phyloP scores from a whole-genome alignment of 2,797 vertebrate species.

The Macropodus opercularis region DNA sequence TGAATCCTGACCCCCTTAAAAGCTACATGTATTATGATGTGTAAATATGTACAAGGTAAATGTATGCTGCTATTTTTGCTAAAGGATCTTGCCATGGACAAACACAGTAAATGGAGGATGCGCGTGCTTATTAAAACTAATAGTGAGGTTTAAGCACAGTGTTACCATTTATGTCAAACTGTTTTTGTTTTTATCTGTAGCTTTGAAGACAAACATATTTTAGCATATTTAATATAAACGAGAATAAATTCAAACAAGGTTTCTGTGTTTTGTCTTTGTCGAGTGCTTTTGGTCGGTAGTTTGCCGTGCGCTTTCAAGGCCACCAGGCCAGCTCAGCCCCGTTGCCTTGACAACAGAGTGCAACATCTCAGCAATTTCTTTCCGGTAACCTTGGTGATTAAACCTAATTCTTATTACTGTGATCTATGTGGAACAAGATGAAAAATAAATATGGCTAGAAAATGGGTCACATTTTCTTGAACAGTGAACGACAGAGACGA shows the following conservation, averaged over 20 bases:
- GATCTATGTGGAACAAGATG: constrained; percentile 50
- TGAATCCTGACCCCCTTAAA: no score
- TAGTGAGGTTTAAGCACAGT: no score
- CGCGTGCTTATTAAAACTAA: no score
- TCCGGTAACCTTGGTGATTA: constrained; percentile 65
- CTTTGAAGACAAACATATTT: neutral
- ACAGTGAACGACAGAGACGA: constrained; percentile 28
- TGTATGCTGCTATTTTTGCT: no score
- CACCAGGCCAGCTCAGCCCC: constrained; percentile 37
- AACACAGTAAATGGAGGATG: no score
- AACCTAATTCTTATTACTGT: constrained; percentile 43
- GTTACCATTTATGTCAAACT: neutral
- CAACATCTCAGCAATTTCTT: constrained; percentile 56
- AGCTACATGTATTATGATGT: no score
- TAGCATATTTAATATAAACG: neutral
- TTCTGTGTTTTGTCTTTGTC: constrained; percentile 12
- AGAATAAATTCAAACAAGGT: neutral
- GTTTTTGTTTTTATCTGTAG: neutral
- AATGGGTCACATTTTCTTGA: constrained; percentile 20
- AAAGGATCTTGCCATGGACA: no score
- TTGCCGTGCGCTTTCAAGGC: constrained; percentile 44
- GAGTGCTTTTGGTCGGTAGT: constrained; percentile 36
- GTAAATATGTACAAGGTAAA: no score
- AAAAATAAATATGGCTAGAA: constrained; percentile 16
- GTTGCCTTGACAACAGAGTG: constrained; percentile 77